Percentiles rank a stretch among this genome's conserved stretches.
phyloP scores from a whole-genome alignment of 1,140 invertebrate genomes.

The Drosophila equinoxialis region DNA sequence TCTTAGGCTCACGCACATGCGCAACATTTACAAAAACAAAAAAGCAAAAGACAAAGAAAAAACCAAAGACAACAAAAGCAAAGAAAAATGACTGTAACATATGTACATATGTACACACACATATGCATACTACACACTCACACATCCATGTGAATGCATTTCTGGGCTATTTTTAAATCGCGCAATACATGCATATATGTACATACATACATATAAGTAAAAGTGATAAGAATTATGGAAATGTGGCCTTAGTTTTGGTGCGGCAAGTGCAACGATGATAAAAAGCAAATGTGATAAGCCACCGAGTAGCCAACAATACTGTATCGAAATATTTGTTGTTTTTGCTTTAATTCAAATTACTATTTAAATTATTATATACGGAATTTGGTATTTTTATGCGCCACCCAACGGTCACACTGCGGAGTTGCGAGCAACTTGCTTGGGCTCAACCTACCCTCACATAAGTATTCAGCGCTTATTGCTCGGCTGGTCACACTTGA shows the following conservation, averaged over 20 bases:
- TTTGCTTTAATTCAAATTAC: neutral
- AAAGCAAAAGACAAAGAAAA: constrained; percentile 11
- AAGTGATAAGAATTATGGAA: constrained; percentile 58
- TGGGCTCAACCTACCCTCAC: neutral
- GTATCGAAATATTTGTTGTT: neutral
- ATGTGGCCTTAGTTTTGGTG: constrained; percentile 22
- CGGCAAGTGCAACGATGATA: constrained; percentile 55
- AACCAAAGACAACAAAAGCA: constrained; percentile 17
- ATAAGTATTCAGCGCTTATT: constrained; percentile 36
- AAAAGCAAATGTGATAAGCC: constrained; percentile 9
- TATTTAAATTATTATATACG: constrained; percentile 4
- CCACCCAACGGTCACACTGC: constrained; percentile 21
- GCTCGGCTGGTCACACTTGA: constrained; percentile 57
- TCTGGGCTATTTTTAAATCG: constrained; percentile 47
- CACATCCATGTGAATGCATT: constrained; percentile 40
- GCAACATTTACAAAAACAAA: constrained; percentile 59
- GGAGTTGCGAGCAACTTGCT: neutral
- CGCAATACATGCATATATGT: constrained; percentile 4
- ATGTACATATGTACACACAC: constrained; percentile 30
- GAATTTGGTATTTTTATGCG: constrained; percentile 32
- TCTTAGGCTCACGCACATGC: constrained; percentile 51
- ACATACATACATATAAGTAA: neutral
- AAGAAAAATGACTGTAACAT: constrained; percentile 21
- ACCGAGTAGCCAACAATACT: neutral
- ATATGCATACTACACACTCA: constrained; percentile 27